phyloP scores from a whole-genome alignment of 2,888 invertebrate genomes.

The Mesochorus sp. region DNA sequence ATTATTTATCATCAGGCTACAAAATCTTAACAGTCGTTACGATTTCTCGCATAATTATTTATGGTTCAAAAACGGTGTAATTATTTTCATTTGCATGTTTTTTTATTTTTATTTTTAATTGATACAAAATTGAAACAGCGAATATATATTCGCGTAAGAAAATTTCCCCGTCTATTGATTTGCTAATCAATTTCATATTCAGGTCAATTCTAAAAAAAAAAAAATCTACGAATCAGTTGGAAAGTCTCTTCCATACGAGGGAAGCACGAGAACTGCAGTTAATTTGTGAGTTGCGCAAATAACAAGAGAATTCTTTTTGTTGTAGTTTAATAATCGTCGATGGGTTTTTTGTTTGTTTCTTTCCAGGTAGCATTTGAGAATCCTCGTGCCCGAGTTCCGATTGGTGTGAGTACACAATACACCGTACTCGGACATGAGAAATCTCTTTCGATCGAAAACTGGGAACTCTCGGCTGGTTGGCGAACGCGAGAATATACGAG shows the following conservation, averaged over 20 bases:
- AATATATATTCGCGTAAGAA: no score
- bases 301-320: neutral
- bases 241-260: neutral
- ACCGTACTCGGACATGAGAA: conserved; percentile 47
- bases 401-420: conserved; percentile 53
- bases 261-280: neutral
- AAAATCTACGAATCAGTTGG: no score
- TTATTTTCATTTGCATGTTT: no score
- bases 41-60: no score
- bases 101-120: no score
- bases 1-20: no score
- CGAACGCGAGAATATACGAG: conserved; percentile 31
- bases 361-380: conserved; percentile 46
- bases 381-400: conserved; percentile 3
- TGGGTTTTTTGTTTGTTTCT: conserved; percentile 19
- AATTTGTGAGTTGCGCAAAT: neutral
- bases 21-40: no score
- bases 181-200: no score
- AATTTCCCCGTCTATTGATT: no score
- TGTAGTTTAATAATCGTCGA: neutral
- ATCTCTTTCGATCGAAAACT: conserved; percentile 67
- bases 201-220: no score
- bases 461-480: conserved; percentile 27
- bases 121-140: no score
- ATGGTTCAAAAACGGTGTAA: no score